Evolutionary conservation across 2,113 vertebrate species (phyloP), one percentile per base, ranked within the genome.

Genomic region (Alexandromys fortis): DNA sequence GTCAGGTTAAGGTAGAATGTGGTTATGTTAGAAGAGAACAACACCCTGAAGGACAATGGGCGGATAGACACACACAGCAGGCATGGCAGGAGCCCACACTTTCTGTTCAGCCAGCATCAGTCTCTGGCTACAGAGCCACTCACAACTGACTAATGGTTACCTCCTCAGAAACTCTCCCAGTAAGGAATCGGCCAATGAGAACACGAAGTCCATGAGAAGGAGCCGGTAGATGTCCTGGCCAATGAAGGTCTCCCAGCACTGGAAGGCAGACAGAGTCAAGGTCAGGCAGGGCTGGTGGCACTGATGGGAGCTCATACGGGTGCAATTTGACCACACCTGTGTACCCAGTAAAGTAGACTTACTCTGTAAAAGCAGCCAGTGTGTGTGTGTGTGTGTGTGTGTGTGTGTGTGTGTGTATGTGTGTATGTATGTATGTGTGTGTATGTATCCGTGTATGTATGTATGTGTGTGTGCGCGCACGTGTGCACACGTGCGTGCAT

Each of bases 181-280:
- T 96, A 99, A 98, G 35, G 99, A 99, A 92, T 99, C 99, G 30
- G 99, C 90, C 97, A 99, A 98, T 45, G 99, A 99, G 97, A 99
- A 99, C 47, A 99, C 81, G 86, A 99, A 99, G 98, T 99, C 99
- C 93, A 99, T 96, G 55, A 99, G 95, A 86, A 99, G 98, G 94
- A 99, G 98, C 4, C 99, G 99, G 98, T 99, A 99, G 94, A 99
- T 98, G 82, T 99, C 99, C 97, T 99, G 99, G 92, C 99, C 99
- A 49, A 99, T 98, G 78, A 99, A 96, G 12, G 99, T 99, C 98
- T 99, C 99, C 99, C 99, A 99, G 95, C 99, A 99, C 99, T 99
- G 92, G n/a, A 86, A 82, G 91, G 76, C 81, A 90, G 97, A 82
- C 9, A 26, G 55, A 94, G 55, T 89, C 33, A 75, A 91, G n/a